phyloP scores from a whole-genome alignment of 2,797 vertebrate species.

The Pangasius sanitwongsei region DNA sequence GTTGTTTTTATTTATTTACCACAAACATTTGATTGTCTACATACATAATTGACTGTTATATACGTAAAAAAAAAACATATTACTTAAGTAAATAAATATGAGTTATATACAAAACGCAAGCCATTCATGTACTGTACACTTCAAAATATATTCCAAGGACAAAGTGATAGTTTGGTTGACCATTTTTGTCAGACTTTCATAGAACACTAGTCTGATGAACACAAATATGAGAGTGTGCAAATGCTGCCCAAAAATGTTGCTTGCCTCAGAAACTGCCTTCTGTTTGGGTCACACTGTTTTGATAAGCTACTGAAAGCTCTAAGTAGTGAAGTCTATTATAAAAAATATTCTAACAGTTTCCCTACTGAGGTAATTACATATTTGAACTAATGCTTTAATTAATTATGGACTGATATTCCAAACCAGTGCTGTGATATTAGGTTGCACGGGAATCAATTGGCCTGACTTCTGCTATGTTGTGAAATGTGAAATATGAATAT shows the following conservation, averaged over 20 bases:
- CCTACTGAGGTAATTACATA: not conserved
- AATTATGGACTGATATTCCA: not conserved
- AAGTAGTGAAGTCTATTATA: not conserved
- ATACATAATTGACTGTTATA: no score
- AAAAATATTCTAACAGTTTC: not conserved
- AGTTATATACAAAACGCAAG: no score
- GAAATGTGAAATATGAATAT: conserved; percentile 24
- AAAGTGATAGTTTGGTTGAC: not conserved
- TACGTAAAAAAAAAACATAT: no score
- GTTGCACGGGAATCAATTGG: not conserved
- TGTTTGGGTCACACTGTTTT: not conserved
- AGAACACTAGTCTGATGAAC: not conserved
- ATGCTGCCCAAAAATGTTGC: not conserved
- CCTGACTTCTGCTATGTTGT: not conserved
- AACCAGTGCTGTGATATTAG: not conserved
- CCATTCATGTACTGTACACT: no score
- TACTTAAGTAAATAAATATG: no score
- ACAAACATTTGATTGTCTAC: no score
- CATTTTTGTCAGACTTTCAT: not conserved
- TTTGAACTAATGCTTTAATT: not conserved
- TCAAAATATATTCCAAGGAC: not conserved
- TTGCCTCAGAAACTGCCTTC: not conserved
- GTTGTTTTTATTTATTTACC: no score
- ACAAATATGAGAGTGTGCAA: not conserved
- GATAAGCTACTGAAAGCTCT: not conserved